These are phyloP conservation scores for Oplegnathus fasciatus DNA, from an alignment of 2,113 vertebrate genomes.

Conservation along the genomic window DNA sequence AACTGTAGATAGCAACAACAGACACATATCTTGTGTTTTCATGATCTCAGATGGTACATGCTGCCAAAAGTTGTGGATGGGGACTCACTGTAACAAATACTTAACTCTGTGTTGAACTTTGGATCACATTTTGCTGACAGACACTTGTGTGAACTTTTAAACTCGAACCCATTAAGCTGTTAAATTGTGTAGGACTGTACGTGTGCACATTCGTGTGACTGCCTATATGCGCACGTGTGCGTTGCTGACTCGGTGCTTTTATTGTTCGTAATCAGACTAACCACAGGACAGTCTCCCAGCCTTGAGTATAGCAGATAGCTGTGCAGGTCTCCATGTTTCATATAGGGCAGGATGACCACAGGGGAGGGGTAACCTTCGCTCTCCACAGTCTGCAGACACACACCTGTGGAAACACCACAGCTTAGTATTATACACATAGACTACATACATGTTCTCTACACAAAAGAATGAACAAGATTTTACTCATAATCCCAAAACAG, in stretches of 20 bases:
- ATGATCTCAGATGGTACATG: slow-evolving; percentile 32
- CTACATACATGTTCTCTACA: neutral
- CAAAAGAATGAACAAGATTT: neutral
- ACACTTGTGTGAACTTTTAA: slow-evolving; percentile 37
- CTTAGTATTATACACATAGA: neutral
- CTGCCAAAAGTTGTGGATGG: slow-evolving; percentile 18
- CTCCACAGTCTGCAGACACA: slow-evolving; percentile 93
- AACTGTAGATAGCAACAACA: neutral
- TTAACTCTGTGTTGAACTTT: slow-evolving; percentile 51
- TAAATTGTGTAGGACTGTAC: neutral
- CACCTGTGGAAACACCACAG: slow-evolving; percentile 81
- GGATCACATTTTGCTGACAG: slow-evolving; percentile 58
- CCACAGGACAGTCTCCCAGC: slow-evolving; percentile 91
- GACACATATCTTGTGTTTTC: slow-evolving; percentile 25
- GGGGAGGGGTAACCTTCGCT: slow-evolving; percentile 93
- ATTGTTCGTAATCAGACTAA: slow-evolving; percentile 73
- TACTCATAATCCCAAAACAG: neutral
- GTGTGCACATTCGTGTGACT: neutral
- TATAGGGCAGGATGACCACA: slow-evolving; percentile 93
- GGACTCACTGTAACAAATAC: slow-evolving; percentile 23
- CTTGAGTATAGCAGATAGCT: slow-evolving; percentile 94
- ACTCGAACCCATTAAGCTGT: slow-evolving; percentile 23
- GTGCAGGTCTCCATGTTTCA: slow-evolving; percentile 96
- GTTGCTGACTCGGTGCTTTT: slow-evolving; percentile 38
- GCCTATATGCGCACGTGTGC: neutral